These are phyloP conservation scores for Spilogale gracilis DNA, from an alignment of 2,113 vertebrate species.

Conservation along the genomic window DNA sequence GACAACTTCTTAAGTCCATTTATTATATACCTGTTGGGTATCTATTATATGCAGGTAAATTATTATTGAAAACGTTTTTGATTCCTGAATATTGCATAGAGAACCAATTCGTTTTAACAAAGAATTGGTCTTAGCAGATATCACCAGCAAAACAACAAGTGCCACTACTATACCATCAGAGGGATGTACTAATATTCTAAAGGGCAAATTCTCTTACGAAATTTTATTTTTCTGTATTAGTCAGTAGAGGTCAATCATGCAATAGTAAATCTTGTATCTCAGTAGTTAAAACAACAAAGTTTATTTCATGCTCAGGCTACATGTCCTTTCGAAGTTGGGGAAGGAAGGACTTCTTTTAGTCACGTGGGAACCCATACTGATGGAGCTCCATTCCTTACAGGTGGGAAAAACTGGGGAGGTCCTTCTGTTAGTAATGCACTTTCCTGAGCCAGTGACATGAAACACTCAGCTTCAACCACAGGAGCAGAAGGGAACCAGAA, in stretches of 20 bases:
- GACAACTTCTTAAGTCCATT: conserved; percentile 27
- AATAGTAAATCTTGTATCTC: not conserved
- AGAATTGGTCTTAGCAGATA: not conserved
- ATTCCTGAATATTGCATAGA: not conserved
- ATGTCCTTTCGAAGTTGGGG: not conserved
- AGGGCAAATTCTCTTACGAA: not conserved
- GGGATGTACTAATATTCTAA: not conserved
- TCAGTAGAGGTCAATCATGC: not conserved
- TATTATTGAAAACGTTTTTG: conserved; percentile 19
- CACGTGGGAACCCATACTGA: not conserved
- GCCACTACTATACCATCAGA: not conserved
- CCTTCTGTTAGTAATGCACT: not conserved
- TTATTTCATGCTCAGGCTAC: not conserved
- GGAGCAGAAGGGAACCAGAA: not conserved
- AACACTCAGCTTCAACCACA: not conserved
- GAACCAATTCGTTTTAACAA: not conserved
- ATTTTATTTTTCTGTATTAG: not conserved
- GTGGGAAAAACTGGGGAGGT: not conserved
- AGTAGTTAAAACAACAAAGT: not conserved
- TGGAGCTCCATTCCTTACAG: not conserved
- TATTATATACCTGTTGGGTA: not conserved
- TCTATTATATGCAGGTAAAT: not conserved
- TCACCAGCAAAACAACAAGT: not conserved
- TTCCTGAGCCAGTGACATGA: not conserved
- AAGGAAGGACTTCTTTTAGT: not conserved